Conservation (phyloP, 2,797 vertebrate species). For the Crax fasciolata region DNA sequence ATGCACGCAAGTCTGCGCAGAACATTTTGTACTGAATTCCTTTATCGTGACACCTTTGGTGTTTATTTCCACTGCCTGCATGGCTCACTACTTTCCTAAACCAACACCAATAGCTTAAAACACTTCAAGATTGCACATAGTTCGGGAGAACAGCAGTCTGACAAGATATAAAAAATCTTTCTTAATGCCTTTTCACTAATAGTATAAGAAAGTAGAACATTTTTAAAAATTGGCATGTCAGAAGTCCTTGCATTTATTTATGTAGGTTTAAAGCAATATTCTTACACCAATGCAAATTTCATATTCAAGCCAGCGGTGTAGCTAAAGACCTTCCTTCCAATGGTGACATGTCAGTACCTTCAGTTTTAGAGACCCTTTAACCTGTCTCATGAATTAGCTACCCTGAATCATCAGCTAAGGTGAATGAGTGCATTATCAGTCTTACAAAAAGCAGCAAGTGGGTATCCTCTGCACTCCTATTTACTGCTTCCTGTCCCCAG, state of each 20-base stretch:
- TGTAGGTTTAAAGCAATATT: neutral
- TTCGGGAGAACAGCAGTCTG: neutral
- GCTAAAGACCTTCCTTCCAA: neutral
- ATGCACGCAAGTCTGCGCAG: neutral
- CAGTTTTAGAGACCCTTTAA: neutral
- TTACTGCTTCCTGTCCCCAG: neutral
- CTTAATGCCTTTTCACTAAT: neutral
- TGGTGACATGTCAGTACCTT: neutral
- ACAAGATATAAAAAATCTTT: neutral
- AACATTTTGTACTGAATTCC: slow-evolving; percentile 16
- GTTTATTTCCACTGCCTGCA: slow-evolving; percentile 20
- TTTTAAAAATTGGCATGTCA: neutral
- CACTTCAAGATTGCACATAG: neutral
- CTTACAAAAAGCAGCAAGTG: neutral
- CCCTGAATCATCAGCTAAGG: neutral
- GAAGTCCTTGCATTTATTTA: slow-evolving; percentile 15
- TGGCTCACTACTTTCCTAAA: neutral
- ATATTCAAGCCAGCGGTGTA: neutral
- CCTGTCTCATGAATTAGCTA: neutral
- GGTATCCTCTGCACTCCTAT: neutral
- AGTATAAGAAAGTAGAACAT: neutral
- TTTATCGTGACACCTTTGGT: neutral
- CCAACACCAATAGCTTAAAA: neutral
- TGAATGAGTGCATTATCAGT: neutral
- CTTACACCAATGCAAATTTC: neutral